A percentile compares a stretch with the other conserved stretches of the same genome.
Conservation (phyloP, 2,888 invertebrate genomes). For the Ophonus ardosiacus region DNA sequence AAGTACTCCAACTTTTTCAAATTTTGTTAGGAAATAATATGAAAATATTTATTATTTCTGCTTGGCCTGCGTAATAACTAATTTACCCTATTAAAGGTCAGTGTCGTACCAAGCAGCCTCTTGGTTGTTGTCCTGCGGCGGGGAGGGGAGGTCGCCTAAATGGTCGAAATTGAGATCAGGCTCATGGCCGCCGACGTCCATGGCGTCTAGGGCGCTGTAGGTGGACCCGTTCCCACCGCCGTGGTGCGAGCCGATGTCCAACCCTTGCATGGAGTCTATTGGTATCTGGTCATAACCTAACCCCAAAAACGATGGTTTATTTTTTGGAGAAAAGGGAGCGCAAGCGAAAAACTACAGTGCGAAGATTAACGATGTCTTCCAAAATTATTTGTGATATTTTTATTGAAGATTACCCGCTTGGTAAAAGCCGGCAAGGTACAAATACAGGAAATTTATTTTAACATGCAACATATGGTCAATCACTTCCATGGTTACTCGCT, state of each 20-base stretch:
- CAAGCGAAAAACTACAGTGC: neutral
- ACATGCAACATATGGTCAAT: too few species aligned
- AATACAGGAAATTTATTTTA: too few species aligned
- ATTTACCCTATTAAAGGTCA: slow-evolving; percentile 83
- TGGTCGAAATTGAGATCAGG: slow-evolving; percentile 89
- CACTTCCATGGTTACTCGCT: too few species aligned
- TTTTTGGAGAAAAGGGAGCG: neutral
- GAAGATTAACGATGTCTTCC: neutral
- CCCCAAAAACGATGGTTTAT: slow-evolving; percentile 6
- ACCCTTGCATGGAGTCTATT: slow-evolving; percentile 97
- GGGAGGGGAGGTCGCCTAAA: slow-evolving; percentile 86
- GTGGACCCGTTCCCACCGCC: slow-evolving; percentile 83
- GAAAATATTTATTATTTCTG: neutral
- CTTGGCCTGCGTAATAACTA: slow-evolving; percentile 16
- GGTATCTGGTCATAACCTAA: slow-evolving; percentile 98
- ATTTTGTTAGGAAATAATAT: neutral
- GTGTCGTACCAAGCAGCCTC: slow-evolving; percentile 99
- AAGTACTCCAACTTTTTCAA: neutral
- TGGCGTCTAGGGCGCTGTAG: slow-evolving; percentile 90
- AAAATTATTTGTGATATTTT: neutral
- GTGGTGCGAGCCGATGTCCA: slow-evolving; percentile 87
- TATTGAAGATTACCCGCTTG: too few species aligned
- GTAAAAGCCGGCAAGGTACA: too few species aligned
- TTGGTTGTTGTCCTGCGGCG: slow-evolving; percentile 93
- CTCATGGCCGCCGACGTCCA: slow-evolving; percentile 89